These are phyloP conservation scores for Pelagia noctiluca DNA, from an alignment of 30 jellyfish, hydroid and myxozoan genomes.

Conservation along the genomic window DNA sequence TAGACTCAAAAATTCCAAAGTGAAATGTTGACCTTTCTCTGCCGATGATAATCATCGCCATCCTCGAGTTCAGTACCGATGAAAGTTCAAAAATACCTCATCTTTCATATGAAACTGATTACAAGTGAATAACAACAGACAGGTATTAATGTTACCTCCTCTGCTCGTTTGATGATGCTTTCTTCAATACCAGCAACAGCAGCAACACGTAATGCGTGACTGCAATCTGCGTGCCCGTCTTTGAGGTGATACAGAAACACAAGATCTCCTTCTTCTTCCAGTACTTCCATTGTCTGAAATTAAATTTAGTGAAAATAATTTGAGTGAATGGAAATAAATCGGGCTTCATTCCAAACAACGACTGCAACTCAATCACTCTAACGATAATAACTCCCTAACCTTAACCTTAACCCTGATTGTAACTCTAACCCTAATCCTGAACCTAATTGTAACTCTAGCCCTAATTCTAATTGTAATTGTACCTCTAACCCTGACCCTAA, in stretches of 20 bases:
- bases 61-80: background rate
- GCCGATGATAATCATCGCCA: background rate
- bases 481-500: too few species aligned
- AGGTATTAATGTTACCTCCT: conserved; percentile 52
- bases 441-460: too few species aligned
- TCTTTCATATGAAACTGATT: too few species aligned
- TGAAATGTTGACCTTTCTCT: too few species aligned
- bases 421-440: too few species aligned
- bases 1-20: too few species aligned
- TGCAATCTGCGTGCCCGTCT: conserved; percentile 82
- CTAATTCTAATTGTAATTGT: too few species aligned
- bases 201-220: conserved; percentile 90
- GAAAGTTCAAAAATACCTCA: background rate
- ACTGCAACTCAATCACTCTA: background rate
- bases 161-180: conserved; percentile 72
- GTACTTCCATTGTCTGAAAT: conserved; percentile 91
- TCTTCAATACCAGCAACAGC: conserved; percentile 80
- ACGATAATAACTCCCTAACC: too few species aligned
- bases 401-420: too few species aligned
- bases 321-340: background rate
- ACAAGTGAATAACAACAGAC: too few species aligned
- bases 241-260: conserved; percentile 74
- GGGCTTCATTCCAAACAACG: background rate
- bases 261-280: conserved; percentile 89
- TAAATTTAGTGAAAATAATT: too few species aligned